Evolutionary conservation across 2,113 vertebrate genomes (phyloP).

Genomic region (Salvelinus sp.): DNA sequence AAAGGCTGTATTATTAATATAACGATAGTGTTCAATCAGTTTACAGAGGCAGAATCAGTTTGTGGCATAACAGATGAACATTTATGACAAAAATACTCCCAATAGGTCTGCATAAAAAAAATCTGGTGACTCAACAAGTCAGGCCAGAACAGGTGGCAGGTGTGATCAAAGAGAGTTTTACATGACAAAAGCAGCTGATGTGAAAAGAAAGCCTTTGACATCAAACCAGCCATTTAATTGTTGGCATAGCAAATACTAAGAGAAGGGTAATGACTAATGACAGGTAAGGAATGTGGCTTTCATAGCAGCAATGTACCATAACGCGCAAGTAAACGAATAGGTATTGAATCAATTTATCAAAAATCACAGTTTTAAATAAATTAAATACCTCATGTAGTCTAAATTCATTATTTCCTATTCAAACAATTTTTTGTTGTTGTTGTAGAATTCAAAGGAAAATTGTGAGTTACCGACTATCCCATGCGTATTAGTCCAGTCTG

Average conservation of each 20-base stretch:
- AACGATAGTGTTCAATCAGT: not conserved
- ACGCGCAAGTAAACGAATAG: not conserved
- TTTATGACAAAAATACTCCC: not conserved
- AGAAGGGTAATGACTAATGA: constrained; percentile 31
- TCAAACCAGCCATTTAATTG: constrained; percentile 39
- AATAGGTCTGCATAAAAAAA: no score
- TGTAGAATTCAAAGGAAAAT: constrained; percentile 10
- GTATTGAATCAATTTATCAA: not conserved
- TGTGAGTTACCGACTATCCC: constrained; percentile 52
- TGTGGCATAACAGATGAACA: not conserved
- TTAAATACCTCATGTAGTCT: not conserved
- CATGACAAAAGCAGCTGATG: constrained; percentile 28
- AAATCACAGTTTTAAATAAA: not conserved
- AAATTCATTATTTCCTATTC: no score
- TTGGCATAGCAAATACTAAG: constrained; percentile 56
- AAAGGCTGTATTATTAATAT: not conserved
- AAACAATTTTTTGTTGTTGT: not conserved
- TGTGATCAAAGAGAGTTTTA: constrained; percentile 34
- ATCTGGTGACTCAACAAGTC: constrained; percentile 1
- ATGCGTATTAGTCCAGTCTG: constrained; percentile 38
- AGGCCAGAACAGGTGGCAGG: constrained; percentile 50
- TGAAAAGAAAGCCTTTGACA: constrained; percentile 37
- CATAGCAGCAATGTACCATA: not conserved
- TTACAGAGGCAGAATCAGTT: not conserved
- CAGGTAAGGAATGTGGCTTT: constrained; percentile 10